phyloP scores from a whole-genome alignment of 2,113 vertebrate genomes.

The Leiothrix lutea region DNA sequence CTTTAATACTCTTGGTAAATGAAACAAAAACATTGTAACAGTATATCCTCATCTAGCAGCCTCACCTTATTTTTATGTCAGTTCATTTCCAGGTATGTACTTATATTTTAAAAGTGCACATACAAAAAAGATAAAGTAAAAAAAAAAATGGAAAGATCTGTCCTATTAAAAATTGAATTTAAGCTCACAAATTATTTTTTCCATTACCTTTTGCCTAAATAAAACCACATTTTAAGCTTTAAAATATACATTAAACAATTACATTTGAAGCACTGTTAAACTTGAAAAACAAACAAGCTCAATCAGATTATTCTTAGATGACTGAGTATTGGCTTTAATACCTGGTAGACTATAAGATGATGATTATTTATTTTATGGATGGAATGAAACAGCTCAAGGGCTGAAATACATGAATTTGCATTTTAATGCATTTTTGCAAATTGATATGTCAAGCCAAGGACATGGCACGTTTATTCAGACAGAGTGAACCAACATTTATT shows the following conservation, averaged over 20 bases:
- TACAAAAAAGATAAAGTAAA: neutral
- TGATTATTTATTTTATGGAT: neutral
- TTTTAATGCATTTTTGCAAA: conserved; percentile 44
- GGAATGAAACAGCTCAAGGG: neutral
- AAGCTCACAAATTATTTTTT: neutral
- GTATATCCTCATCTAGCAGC: neutral
- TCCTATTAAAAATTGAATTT: neutral
- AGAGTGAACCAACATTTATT: neutral
- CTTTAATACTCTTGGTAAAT: neutral
- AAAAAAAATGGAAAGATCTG: accelerated
- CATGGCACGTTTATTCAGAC: neutral
- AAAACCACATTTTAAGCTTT: neutral
- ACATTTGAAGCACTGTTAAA: neutral
- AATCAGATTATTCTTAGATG: neutral
- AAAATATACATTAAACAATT: neutral
- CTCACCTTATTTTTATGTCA: neutral
- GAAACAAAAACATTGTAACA: neutral
- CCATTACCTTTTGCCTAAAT: neutral
- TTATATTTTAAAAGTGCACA: neutral
- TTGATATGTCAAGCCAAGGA: neutral
- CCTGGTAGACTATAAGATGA: neutral
- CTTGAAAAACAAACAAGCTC: neutral
- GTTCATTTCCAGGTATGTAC: neutral
- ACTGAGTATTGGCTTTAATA: neutral
- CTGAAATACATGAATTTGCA: conserved; percentile 12